A percentile compares a stretch with the other conserved stretches of the same genome.
These are phyloP conservation scores for Eupeodes luniger DNA, from an alignment of 2,888 invertebrate species.

Conservation along the genomic window DNA sequence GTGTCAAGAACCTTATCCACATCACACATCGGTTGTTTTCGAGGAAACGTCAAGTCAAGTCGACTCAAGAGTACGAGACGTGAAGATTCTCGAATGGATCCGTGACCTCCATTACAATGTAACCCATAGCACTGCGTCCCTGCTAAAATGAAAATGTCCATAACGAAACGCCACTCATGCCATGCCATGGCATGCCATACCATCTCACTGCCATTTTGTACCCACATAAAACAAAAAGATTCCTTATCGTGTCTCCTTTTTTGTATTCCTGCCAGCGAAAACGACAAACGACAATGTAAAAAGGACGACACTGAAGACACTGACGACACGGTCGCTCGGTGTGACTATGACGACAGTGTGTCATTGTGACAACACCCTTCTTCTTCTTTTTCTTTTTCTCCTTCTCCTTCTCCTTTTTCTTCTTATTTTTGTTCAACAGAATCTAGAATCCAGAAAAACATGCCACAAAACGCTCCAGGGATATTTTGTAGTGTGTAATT, in stretches of 20 bases:
- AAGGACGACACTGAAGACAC: slow-evolving; percentile 16
- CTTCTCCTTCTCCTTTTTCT: background rate
- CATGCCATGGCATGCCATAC: background rate
- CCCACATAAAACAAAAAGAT: slow-evolving; percentile 55
- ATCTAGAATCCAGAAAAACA: background rate
- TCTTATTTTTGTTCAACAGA: background rate
- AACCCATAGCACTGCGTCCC: background rate
- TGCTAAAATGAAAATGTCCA: slow-evolving; percentile 46
- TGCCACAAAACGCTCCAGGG: slow-evolving; percentile 26
- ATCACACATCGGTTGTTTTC: slow-evolving; percentile 40
- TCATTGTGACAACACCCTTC: slow-evolving; percentile 43
- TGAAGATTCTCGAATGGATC: slow-evolving; percentile 24
- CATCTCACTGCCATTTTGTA: slow-evolving; percentile 7
- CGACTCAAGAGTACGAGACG: background rate
- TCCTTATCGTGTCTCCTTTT: slow-evolving; percentile 37
- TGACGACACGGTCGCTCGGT: no score
- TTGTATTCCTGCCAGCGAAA: slow-evolving; percentile 1
- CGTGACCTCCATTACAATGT: slow-evolving; percentile 66
- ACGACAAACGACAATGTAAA: slow-evolving; percentile 31
- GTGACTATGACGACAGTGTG: slow-evolving; percentile 41
- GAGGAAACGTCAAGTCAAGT: background rate
- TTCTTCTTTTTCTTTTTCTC: background rate
- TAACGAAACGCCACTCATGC: background rate
- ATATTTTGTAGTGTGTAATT: slow-evolving; percentile 53
- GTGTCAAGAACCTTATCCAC: slow-evolving; percentile 43